Conservation (phyloP, 2,113 vertebrate species). For the Ochotona princeps region DNA sequence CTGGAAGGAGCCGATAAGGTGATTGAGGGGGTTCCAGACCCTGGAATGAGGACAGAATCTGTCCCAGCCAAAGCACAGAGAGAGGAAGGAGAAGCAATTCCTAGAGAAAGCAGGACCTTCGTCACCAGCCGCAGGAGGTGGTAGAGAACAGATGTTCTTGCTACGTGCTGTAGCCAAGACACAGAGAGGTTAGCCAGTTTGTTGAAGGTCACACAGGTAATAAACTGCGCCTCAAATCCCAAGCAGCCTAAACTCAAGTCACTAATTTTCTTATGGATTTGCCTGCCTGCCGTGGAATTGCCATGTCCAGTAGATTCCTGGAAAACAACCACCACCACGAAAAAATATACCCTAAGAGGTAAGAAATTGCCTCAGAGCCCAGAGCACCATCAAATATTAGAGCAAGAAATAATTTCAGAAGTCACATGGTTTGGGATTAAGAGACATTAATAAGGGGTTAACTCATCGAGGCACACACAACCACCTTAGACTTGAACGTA, state of each 20-base stretch:
- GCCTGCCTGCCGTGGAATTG: neutral
- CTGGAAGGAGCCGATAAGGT: neutral
- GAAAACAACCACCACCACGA: neutral
- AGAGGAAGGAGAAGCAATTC: neutral
- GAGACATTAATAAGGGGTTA: neutral
- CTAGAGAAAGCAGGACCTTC: neutral
- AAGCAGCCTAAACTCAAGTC: too few species aligned
- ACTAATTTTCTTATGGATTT: too few species aligned
- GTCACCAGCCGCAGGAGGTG: neutral
- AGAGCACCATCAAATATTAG: neutral
- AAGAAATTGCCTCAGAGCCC: neutral
- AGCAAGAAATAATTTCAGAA: neutral
- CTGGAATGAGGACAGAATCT: neutral
- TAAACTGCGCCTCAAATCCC: neutral
- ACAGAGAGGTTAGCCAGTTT: too few species aligned
- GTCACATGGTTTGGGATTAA: neutral
- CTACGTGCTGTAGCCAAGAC: too few species aligned
- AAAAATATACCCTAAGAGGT: neutral
- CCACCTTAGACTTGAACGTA: neutral
- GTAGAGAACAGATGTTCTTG: neutral
- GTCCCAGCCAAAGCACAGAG: neutral
- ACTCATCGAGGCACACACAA: neutral
- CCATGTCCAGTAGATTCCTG: neutral
- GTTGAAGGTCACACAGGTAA: neutral
- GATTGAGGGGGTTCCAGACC: too few species aligned